A percentile compares a stretch with the other conserved stretches of the same genome.
Evolutionary conservation across 2,888 invertebrate species (phyloP).

Genomic region (Drosophila yooni): DNA sequence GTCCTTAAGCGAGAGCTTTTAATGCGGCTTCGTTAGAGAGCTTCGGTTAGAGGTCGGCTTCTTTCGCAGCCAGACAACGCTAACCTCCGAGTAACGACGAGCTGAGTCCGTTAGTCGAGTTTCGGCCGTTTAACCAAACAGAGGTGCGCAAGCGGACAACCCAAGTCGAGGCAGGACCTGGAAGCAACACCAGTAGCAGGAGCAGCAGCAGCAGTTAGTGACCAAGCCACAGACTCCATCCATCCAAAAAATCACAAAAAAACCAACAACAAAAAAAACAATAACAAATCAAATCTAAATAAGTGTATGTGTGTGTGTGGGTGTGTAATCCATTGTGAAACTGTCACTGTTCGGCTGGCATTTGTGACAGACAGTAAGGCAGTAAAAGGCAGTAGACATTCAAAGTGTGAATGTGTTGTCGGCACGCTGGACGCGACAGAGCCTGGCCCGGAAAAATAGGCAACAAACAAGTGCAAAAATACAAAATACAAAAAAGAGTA

Average conservation of each 20-base stretch:
- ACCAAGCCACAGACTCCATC: conserved; percentile 38
- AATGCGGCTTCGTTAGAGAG: conserved; percentile 30
- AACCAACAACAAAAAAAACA: conserved; percentile 6
- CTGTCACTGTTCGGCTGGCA: conserved; percentile 17
- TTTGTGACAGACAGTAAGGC: conserved; percentile 39
- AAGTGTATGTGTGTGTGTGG: conserved; percentile 8
- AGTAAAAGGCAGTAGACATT: conserved; percentile 7
- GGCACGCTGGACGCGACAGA: conserved; percentile 13
- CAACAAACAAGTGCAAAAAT: conserved; percentile 26
- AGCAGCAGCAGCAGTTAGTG: conserved; percentile 29
- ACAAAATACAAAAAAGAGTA: conserved; percentile 2
- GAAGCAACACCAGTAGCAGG: conserved; percentile 24
- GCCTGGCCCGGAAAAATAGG: conserved; percentile 29
- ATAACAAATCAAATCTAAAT: conserved; percentile 31
- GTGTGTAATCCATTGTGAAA: conserved; percentile 26
- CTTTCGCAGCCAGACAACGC: conserved; percentile 23
- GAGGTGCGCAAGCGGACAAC: conserved; percentile 77
- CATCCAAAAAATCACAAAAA: conserved; percentile 13
- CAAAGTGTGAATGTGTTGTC: conserved; percentile 18
- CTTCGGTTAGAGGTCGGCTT: conserved; percentile 47
- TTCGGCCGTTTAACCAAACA: conserved; percentile 81
- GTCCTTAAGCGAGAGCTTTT: conserved; percentile 71
- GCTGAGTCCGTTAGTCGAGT: conserved; percentile 79
- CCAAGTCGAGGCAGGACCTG: conserved; percentile 31
- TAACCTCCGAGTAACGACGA: conserved; percentile 15